Evolutionary conservation across 2,888 invertebrate genomes (phyloP), one percentile per base, ranked within the genome.

Genomic region (Zaprionus obscuricornis): DNA sequence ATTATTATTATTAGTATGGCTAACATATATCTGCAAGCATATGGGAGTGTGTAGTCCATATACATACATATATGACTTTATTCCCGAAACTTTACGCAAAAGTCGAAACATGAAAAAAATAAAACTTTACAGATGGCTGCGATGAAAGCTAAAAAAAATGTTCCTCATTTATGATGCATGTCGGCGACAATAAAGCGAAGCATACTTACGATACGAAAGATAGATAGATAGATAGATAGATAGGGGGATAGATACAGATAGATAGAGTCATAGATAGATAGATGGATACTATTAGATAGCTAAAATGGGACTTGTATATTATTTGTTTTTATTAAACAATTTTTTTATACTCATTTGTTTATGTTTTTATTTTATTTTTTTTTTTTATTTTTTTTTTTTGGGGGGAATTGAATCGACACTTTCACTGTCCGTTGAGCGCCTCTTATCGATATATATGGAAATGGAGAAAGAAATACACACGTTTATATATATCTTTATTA

Each of bases 101-200:
- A 51, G 18, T 24, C 17, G 5, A 14, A 24, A 22, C 24, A 40
- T 33, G 7, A 16, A 36, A 46, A 46, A 68, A 39, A 46, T 29
- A 49, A 58, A 46, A 54, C 27, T 37, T 56, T 54, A 50, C 62
- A 60, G 66, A 84, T 77, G 78, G 78, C 56, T 50, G 62, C 43
- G 77, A 75, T 84, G 85, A 78, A 84, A 78, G 85, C 74, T 52
- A 51, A 56, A 77, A 62, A n/a, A n/a, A n/a, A n/a, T n/a, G n/a
- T 76, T 79, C 46, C 56, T 37, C 63, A 59, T 66, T 70, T 81
- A 74, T 74, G 72, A 70, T 70, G 52, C 82, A 65, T 58, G 55
- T 66, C 78, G 75, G 85, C 63, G 79, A 78, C 85, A 85, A 78
- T 62, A 85, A 85, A 78, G 72, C 46, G 55, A 58, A 55, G 40